These are phyloP conservation scores for Hippocampus zosterae DNA, from an alignment of 2,113 vertebrate genomes.

Conservation along the genomic window DNA sequence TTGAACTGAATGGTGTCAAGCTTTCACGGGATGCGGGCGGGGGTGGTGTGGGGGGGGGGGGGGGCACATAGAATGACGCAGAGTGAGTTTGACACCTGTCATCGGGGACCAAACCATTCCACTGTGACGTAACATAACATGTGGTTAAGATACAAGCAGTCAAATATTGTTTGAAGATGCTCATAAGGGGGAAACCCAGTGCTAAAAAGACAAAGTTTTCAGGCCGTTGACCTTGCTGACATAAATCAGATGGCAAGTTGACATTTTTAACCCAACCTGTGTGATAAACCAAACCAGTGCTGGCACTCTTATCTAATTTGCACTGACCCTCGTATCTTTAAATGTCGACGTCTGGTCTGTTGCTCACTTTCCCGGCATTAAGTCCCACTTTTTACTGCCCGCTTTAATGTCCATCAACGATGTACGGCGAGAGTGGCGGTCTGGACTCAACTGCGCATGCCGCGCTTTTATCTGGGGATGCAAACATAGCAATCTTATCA, in stretches of 20 bases:
- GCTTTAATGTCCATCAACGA: conserved; percentile 58
- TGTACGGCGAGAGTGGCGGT: conserved; percentile 40
- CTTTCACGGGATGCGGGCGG: too few species aligned
- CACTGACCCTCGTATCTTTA: conserved; percentile 27
- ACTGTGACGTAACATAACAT: neutral
- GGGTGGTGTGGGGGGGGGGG: too few species aligned
- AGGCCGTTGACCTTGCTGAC: neutral
- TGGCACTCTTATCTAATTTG: conserved; percentile 34
- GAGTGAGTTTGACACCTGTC: neutral
- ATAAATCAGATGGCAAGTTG: conserved; percentile 14
- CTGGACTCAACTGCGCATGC: conserved; percentile 44
- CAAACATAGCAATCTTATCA: conserved; percentile 70
- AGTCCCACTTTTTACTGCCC: conserved; percentile 40
- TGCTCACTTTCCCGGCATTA: conserved; percentile 29
- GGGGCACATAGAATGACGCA: too few species aligned
- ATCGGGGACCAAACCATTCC: neutral
- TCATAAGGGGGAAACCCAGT: neutral
- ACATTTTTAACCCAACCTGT: conserved; percentile 30
- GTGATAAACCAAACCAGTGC: conserved; percentile 25
- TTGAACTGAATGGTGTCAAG: too few species aligned
- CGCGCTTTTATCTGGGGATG: conserved; percentile 54
- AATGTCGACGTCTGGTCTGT: conserved; percentile 30
- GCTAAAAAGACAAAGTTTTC: neutral
- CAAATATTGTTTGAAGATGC: neutral
- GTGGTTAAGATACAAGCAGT: too few species aligned